phyloP scores from a whole-genome alignment of 2,113 vertebrate species.

The Antechinus flavipes region DNA sequence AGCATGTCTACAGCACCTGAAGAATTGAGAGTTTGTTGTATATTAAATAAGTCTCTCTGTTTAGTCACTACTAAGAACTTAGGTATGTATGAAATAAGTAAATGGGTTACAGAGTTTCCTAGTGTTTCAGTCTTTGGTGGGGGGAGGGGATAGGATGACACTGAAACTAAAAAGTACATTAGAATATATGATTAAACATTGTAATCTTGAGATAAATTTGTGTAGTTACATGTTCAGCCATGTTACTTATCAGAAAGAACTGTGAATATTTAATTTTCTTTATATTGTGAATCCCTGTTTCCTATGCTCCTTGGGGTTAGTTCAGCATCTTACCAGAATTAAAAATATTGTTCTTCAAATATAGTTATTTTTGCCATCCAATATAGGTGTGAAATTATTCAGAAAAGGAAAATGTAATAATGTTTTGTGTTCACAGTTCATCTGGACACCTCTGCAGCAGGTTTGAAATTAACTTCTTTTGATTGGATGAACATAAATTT shows the following conservation, averaged over 20 bases:
- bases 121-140: background rate
- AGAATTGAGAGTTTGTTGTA: background rate
- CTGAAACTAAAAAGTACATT: background rate
- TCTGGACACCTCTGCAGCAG: constrained; percentile 74
- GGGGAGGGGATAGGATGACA: background rate
- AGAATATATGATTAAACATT: background rate
- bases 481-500: constrained; percentile 72
- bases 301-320: constrained; percentile 67
- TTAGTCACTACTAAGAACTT: background rate
- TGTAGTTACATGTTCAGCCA: background rate
- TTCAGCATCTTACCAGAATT: constrained; percentile 75
- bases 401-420: constrained; percentile 82
- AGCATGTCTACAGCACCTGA: background rate
- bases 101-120: background rate
- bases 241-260: background rate
- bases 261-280: constrained; percentile 42
- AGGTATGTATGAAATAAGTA: background rate
- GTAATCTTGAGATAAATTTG: background rate
- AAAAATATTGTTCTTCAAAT: constrained; percentile 61
- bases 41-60: background rate
- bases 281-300: constrained; percentile 70
- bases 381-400: constrained; percentile 83
- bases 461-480: constrained; percentile 80
- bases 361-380: constrained; percentile 68
- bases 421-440: constrained; percentile 78